Conservation (phyloP, 2,797 vertebrate species). For the Diplodus sargus region DNA sequence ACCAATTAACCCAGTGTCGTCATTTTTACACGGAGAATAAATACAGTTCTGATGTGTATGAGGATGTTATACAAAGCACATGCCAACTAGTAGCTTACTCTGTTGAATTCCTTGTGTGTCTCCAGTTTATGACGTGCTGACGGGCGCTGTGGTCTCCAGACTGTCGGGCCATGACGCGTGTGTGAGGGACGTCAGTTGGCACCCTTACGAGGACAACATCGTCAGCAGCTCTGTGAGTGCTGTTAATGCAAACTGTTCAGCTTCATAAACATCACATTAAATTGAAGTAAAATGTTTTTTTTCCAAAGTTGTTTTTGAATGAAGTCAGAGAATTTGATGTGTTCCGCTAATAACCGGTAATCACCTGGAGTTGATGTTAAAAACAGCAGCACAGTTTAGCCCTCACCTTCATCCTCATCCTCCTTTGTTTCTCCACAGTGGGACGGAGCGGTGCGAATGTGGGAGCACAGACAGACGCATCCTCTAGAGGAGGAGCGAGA, state of each 20-base stretch:
- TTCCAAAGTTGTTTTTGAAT: neutral
- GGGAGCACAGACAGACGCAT: constrained; percentile 91
- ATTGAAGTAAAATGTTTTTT: neutral
- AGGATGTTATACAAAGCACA: neutral
- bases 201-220: constrained; percentile 91
- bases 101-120: neutral
- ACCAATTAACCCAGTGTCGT: no score
- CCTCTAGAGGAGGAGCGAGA: constrained; percentile 86
- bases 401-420: neutral
- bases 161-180: constrained; percentile 91
- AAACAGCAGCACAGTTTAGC: neutral
- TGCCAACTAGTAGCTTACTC: neutral
- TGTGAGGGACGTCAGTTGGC: constrained; percentile 94
- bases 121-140: constrained; percentile 92
- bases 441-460: constrained; percentile 91
- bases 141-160: constrained; percentile 87
- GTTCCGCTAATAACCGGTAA: neutral
- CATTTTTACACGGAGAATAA: neutral
- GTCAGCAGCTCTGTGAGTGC: constrained; percentile 93
- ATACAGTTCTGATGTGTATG: neutral
- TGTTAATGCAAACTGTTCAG: neutral
- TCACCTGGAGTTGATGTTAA: neutral
- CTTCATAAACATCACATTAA: constrained; percentile 12
- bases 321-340: neutral
- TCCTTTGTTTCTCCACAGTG: constrained; percentile 82